Conservation (phyloP, 2,888 invertebrate genomes). For the Tupiocoris notatus region DNA sequence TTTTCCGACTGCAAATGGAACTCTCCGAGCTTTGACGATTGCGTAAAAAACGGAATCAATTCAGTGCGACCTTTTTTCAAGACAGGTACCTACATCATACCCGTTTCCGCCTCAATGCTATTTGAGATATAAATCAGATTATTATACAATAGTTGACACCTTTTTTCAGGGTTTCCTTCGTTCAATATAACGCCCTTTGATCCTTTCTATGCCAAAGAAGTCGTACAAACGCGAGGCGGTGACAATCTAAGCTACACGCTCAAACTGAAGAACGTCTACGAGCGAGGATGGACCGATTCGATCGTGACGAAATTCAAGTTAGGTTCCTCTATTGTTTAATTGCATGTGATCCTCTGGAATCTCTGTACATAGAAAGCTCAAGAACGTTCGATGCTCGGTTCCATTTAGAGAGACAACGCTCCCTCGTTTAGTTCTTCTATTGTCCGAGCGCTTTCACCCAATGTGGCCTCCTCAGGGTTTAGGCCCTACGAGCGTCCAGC, state of each 20-base stretch:
- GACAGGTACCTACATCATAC: slow-evolving; percentile 22
- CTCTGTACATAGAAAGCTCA: no score
- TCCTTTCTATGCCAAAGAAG: slow-evolving; percentile 52
- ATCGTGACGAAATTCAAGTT: slow-evolving; percentile 52
- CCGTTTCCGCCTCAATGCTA: no score
- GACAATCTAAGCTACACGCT: slow-evolving; percentile 51
- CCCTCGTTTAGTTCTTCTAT: no score
- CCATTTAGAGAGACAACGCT: no score
- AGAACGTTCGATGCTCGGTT: no score
- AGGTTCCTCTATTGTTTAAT: no score
- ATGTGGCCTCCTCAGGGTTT: no score
- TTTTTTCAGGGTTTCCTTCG: slow-evolving; percentile 51
- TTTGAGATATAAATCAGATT: no score
- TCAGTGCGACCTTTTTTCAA: slow-evolving; percentile 49
- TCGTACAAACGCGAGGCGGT: slow-evolving; percentile 50
- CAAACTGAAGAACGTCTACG: slow-evolving; percentile 51
- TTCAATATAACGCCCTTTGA: slow-evolving; percentile 52
- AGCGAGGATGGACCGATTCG: slow-evolving; percentile 52
- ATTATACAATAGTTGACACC: no score
- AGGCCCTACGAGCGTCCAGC: no score
- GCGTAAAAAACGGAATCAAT: slow-evolving; percentile 51
- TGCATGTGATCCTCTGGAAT: no score
- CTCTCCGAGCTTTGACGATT: slow-evolving; percentile 51
- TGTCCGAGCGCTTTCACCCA: no score
- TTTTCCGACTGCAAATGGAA: slow-evolving; percentile 50